phyloP scores from a whole-genome alignment of 1,140 invertebrate species.

The Microplitis mediator region DNA sequence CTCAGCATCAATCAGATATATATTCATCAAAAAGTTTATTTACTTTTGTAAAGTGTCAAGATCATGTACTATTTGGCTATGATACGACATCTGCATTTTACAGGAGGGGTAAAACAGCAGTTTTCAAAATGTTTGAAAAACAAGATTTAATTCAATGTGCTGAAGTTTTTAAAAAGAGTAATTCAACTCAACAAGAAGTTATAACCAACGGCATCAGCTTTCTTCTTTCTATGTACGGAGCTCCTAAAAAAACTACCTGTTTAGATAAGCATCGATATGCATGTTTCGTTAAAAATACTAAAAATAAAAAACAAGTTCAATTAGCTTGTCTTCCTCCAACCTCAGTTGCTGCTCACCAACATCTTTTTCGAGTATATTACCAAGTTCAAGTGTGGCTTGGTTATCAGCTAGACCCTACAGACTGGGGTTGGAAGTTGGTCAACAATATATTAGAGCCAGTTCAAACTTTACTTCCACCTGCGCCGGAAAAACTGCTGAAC shows the following conservation, averaged over 20 bases:
- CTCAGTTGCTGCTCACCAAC: constrained; percentile 14
- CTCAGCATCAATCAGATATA: background rate
- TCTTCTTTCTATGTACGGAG: background rate
- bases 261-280: background rate
- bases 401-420: constrained; percentile 13
- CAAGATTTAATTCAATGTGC: no score
- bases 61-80: background rate
- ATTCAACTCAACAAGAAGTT: background rate
- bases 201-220: background rate
- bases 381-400: constrained; percentile 28
- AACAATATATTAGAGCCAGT: background rate
- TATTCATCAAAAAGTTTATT: background rate
- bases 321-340: constrained; percentile 17
- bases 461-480: background rate
- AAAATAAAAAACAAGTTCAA: background rate
- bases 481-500: background rate
- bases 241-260: background rate
- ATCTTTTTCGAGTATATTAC: constrained; percentile 22
- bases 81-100: background rate
- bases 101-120: no score
- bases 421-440: constrained; percentile 23
- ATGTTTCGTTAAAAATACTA: background rate
- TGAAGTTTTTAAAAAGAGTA: no score
- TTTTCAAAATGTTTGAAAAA: no score
- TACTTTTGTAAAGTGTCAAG: background rate